Conservation (phyloP, 2,797 vertebrate genomes). For the Semotilus atromaculatus region DNA sequence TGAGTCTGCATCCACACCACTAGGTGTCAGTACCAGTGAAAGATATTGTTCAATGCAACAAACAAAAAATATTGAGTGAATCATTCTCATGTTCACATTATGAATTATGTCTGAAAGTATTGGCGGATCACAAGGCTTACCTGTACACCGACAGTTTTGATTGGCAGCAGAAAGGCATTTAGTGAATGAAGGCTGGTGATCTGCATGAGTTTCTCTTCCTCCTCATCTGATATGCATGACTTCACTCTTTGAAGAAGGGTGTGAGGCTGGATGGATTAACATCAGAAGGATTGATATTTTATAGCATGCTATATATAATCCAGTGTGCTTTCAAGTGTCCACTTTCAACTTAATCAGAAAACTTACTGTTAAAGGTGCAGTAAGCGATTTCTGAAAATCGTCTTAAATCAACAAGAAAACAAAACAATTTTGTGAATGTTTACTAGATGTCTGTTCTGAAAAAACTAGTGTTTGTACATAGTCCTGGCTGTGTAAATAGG, state of each 20-base stretch:
- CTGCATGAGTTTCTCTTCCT: conserved; percentile 98
- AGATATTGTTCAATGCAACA: background rate
- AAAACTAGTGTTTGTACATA: background rate
- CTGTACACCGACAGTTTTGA: conserved; percentile 99
- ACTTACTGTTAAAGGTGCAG: background rate
- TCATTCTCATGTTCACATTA: background rate
- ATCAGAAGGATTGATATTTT: conserved; percentile 30
- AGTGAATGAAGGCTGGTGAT: conserved; percentile 99
- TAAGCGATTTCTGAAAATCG: background rate
- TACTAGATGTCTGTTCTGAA: background rate
- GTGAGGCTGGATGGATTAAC: conserved; percentile 83
- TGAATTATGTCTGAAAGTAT: background rate
- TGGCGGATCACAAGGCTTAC: conserved; percentile 69
- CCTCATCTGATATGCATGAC: conserved; percentile 94
- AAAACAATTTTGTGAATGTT: background rate
- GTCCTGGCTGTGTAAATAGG: background rate
- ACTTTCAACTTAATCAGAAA: conserved; percentile 13
- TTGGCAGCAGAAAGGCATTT: conserved; percentile 98
- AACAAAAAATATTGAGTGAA: too few species aligned
- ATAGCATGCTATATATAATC: conserved; percentile 2
- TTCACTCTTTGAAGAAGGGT: conserved; percentile 95
- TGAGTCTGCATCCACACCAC: background rate
- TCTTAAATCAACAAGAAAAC: background rate
- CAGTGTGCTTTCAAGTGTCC: background rate
- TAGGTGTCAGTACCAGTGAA: too few species aligned